Conservation (phyloP, 2,797 vertebrate species). For the Notoglanidium macrostoma region DNA sequence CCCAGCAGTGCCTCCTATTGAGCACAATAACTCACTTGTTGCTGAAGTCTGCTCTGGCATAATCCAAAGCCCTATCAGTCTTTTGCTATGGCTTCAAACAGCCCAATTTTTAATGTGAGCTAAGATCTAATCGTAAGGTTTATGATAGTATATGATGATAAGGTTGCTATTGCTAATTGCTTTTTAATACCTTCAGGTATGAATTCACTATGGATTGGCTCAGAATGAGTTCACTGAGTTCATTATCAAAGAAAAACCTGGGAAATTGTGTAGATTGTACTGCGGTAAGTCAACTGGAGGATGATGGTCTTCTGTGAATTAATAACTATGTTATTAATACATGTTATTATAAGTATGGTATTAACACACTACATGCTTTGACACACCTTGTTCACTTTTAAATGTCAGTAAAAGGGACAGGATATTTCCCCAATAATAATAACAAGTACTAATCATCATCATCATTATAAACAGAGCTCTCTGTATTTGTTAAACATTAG, state of each 20-base stretch:
- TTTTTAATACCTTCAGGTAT: conserved; percentile 10
- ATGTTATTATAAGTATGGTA: conserved; percentile 2
- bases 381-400: conserved; percentile 10
- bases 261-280: neutral
- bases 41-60: conserved; percentile 44
- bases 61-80: conserved; percentile 42
- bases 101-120: conserved; percentile 16
- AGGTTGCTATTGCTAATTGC: conserved; percentile 12
- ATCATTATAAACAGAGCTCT: neutral
- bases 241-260: neutral
- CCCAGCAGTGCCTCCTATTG: conserved; percentile 35
- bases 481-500: neutral
- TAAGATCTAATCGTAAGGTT: conserved; percentile 34
- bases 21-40: conserved; percentile 56
- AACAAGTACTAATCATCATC: neutral
- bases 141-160: conserved; percentile 47
- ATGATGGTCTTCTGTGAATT: neutral
- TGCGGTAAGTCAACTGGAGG: neutral
- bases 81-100: conserved; percentile 41
- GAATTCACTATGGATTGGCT: neutral
- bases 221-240: neutral
- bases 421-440: neutral
- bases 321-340: neutral
- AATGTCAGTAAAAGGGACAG: conserved; percentile 5
- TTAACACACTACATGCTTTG: conserved; percentile 2